These are phyloP conservation scores for Eupithecia pulchellata DNA, from an alignment of 2,888 invertebrate genomes.

Conservation along the genomic window DNA sequence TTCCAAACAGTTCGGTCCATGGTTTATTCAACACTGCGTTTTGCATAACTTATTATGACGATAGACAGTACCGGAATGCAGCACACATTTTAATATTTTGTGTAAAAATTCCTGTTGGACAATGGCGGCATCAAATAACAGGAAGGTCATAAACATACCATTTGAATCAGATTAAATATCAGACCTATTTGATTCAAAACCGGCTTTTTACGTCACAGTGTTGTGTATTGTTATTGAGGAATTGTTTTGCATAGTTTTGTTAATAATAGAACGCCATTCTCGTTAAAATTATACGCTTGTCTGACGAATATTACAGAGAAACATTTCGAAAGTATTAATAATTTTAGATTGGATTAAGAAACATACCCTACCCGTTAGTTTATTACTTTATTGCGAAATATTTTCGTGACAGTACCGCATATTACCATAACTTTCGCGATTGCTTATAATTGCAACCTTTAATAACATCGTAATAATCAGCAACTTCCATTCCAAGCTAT, in stretches of 20 bases:
- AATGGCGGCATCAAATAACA: constrained; percentile 33
- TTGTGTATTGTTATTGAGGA: neutral
- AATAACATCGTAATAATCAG: constrained; percentile 49
- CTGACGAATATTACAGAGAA: neutral
- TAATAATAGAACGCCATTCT: neutral
- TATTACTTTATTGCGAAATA: constrained; percentile 3
- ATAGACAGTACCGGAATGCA: constrained; percentile 39
- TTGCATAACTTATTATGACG: constrained; percentile 46
- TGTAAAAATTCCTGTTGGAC: constrained; percentile 40
- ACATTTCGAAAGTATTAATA: neutral
- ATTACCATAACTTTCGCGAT: constrained; percentile 17
- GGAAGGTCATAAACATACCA: constrained; percentile 32
- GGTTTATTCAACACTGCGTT: constrained; percentile 45
- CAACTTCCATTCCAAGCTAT: constrained; percentile 59
- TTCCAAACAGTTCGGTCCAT: constrained; percentile 46
- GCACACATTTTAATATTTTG: constrained; percentile 44
- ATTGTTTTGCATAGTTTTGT: neutral
- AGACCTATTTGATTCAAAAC: constrained; percentile 9
- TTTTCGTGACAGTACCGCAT: neutral
- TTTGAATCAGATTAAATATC: constrained; percentile 24
- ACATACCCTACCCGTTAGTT: neutral
- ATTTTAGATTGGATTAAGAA: neutral
- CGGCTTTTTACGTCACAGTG: neutral
- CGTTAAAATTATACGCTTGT: neutral
- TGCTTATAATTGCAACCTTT: constrained; percentile 45